phyloP scores from a whole-genome alignment of 1,140 invertebrate species.

The Brachionus sp. region DNA sequence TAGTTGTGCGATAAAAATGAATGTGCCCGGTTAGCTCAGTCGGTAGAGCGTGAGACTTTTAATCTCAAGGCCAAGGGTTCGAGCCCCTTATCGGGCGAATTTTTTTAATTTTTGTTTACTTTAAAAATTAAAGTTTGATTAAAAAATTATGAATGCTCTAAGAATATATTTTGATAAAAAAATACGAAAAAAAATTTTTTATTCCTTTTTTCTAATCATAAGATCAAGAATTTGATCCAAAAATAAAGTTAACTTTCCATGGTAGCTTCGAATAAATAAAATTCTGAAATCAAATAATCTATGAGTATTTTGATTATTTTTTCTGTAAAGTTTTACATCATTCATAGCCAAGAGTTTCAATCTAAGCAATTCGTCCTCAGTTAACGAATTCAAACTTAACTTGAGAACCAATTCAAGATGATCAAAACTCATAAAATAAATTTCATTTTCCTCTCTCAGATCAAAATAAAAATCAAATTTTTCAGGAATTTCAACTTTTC shows the following conservation, averaged over 20 bases:
- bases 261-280: background rate
- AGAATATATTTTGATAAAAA: no score
- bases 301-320: background rate
- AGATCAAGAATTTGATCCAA: background rate
- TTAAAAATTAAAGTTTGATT: no score
- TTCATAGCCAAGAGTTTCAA: background rate
- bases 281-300: background rate
- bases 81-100: background rate
- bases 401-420: background rate
- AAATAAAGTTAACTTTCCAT: background rate
- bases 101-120: no score
- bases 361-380: background rate
- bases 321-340: background rate
- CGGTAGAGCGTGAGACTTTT: conserved; percentile 3
- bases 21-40: background rate
- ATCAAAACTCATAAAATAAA: background rate
- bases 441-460: background rate
- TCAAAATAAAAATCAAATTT: background rate
- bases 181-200: background rate
- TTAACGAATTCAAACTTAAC: background rate
- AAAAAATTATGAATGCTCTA: no score
- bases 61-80: conserved; percentile 3
- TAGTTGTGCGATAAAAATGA: background rate
- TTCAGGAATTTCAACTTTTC: background rate
- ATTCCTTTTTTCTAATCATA: background rate